Evolutionary conservation across 2,888 invertebrate species (phyloP).

Genomic region (Hetaerina titia): DNA sequence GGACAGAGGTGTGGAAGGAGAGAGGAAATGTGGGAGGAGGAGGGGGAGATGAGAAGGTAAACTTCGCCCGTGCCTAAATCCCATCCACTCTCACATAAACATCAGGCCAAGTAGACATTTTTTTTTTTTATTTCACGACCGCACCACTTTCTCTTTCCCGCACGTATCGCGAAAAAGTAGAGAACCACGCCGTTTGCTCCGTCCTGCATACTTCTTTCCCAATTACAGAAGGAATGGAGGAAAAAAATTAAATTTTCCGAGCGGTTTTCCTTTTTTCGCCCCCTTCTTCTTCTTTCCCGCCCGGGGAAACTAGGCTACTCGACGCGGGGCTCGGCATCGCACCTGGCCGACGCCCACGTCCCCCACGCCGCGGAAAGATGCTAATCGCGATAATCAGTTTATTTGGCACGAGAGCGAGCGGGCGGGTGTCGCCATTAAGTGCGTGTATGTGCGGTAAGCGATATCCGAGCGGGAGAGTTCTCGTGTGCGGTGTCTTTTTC

Average conservation of each 20-base stretch:
- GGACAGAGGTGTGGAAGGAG: neutral
- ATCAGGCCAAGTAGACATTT: neutral
- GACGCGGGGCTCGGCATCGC: neutral
- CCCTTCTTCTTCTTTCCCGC: neutral
- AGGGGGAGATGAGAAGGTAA: neutral
- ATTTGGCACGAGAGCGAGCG: too few relatives aligned
- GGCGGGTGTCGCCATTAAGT: neutral
- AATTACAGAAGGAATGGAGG: conserved; percentile 11
- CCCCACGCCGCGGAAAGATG: neutral
- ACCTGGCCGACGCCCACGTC: neutral
- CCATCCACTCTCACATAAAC: conserved; percentile 12
- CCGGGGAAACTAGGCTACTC: conserved; percentile 1
- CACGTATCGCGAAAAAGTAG: neutral
- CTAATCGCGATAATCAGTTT: too few relatives aligned
- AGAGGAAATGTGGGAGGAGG: neutral
- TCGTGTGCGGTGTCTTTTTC: too few relatives aligned
- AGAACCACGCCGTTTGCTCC: neutral
- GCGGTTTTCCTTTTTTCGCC: neutral
- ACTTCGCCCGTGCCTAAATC: conserved; percentile 18
- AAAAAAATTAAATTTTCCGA: neutral
- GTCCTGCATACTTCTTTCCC: neutral
- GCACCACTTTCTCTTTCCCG: conserved; percentile 35
- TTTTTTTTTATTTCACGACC: conserved; percentile 16
- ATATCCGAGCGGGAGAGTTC: too few relatives aligned
- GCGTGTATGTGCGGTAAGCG: neutral